Percentiles rank a stretch among this genome's conserved stretches.
Evolutionary conservation across 2,888 invertebrate species (phyloP).

Genomic region (Spilarctia lutea): DNA sequence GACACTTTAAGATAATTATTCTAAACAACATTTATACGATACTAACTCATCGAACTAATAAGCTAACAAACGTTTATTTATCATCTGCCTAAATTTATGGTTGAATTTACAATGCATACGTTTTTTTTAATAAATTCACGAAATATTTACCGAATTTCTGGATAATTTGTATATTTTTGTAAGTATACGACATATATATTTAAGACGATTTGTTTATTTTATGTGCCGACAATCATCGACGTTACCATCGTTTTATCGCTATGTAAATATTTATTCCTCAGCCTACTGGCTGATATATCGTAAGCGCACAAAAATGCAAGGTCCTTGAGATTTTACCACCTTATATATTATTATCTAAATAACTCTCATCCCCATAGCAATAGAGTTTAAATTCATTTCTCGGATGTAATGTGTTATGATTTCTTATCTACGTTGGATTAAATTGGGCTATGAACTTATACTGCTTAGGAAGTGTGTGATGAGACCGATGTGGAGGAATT

Average conservation of each 20-base stretch:
- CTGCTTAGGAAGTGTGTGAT: not conserved
- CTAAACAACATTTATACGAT: too few relatives aligned
- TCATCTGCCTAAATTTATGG: too few relatives aligned
- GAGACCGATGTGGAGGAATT: not conserved
- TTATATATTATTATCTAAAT: not conserved
- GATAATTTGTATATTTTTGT: too few relatives aligned
- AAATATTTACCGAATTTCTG: too few relatives aligned
- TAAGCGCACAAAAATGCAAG: slow-evolving; percentile 53
- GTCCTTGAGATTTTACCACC: slow-evolving; percentile 14
- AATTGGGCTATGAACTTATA: slow-evolving; percentile 31
- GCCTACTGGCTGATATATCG: slow-evolving; percentile 48
- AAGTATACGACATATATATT: not conserved
- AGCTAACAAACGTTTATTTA: too few relatives aligned
- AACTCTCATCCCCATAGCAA: accelerated
- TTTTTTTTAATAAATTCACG: too few relatives aligned
- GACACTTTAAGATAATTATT: too few relatives aligned
- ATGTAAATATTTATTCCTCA: slow-evolving; percentile 40
- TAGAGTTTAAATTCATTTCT: slow-evolving; percentile 22
- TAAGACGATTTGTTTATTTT: not conserved
- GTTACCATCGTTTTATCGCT: slow-evolving; percentile 32
- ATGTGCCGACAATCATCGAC: slow-evolving; percentile 27
- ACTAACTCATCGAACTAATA: too few relatives aligned
- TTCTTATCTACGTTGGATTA: slow-evolving; percentile 38
- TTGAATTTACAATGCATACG: too few relatives aligned
- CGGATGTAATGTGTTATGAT: not conserved